phyloP scores from a whole-genome alignment of 2,888 invertebrate genomes.

The Matsumyia berberina region DNA sequence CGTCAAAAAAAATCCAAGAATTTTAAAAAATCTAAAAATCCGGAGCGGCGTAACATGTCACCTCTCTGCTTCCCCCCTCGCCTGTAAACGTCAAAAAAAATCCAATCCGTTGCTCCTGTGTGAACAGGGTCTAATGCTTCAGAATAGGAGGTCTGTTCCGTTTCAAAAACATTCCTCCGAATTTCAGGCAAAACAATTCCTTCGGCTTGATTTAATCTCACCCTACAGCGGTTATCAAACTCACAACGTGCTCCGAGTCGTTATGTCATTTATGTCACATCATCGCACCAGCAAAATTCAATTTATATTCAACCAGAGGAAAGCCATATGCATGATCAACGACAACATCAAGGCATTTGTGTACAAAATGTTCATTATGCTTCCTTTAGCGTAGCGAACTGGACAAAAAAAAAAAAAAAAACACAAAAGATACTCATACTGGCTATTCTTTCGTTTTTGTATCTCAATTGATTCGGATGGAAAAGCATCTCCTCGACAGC shows the following conservation, averaged over 20 bases:
- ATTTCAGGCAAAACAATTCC: conserved; percentile 14
- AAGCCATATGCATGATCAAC: conserved; percentile 56
- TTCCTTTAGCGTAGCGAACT: conserved; percentile 1
- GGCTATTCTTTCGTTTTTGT: conserved; percentile 16
- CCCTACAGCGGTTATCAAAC: conserved; percentile 59
- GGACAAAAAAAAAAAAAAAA: too few species aligned
- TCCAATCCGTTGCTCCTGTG: too few species aligned
- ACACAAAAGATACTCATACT: conserved; percentile 52
- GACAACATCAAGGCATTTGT: conserved; percentile 19
- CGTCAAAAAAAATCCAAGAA: too few species aligned
- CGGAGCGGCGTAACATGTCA: too few species aligned
- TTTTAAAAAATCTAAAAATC: too few species aligned
- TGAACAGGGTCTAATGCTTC: too few species aligned
- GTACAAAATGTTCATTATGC: conserved; percentile 55
- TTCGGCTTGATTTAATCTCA: conserved; percentile 40
- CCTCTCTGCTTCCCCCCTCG: too few species aligned
- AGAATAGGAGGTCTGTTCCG: background rate
- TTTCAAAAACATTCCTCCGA: conserved; percentile 13
- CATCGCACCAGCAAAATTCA: conserved; percentile 37
- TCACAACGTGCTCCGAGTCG: conserved; percentile 42
- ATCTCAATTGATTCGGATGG: conserved; percentile 66
- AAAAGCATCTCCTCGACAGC: conserved; percentile 67
- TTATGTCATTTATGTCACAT: conserved; percentile 54
- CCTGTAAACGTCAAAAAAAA: too few species aligned
- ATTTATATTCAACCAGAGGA: conserved; percentile 54